A percentile compares a stretch with the other conserved stretches of the same genome.
Evolutionary conservation across 2,888 invertebrate genomes (phyloP).

Genomic region (Bimastos eiseni): DNA sequence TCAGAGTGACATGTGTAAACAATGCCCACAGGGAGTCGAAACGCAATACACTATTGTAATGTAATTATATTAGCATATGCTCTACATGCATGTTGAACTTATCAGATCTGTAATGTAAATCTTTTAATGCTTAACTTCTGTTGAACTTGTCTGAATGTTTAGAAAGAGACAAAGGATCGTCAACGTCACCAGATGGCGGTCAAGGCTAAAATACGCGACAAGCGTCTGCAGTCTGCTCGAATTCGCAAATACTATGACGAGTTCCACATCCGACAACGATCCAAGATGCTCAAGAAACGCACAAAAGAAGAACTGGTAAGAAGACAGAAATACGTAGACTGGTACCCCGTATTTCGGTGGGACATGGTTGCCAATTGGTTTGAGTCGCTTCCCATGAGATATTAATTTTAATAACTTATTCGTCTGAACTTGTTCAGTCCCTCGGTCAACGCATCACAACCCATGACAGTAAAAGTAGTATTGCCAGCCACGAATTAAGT

Average conservation of each 20-base stretch:
- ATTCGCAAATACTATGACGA: conserved; percentile 60
- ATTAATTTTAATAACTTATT: no score
- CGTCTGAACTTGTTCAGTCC: no score
- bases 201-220: conserved; percentile 56
- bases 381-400: no score
- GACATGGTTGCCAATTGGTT: no score
- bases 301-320: conserved; percentile 60
- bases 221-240: conserved; percentile 57
- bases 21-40: neutral
- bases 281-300: conserved; percentile 58
- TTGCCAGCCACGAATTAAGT: no score
- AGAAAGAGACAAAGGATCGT: conserved; percentile 58
- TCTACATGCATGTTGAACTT: neutral
- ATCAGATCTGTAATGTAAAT: neutral
- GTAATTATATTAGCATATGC: neutral
- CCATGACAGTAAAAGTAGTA: no score
- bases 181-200: conserved; percentile 50
- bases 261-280: conserved; percentile 55
- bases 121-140: neutral
- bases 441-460: no score
- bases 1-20: no score
- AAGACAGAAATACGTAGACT: neutral
- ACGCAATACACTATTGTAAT: neutral
- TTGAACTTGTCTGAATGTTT: conserved; percentile 28
- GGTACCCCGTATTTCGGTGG: neutral